phyloP scores from a whole-genome alignment of 2,888 invertebrate species.

The Eupithecia inturbata region DNA sequence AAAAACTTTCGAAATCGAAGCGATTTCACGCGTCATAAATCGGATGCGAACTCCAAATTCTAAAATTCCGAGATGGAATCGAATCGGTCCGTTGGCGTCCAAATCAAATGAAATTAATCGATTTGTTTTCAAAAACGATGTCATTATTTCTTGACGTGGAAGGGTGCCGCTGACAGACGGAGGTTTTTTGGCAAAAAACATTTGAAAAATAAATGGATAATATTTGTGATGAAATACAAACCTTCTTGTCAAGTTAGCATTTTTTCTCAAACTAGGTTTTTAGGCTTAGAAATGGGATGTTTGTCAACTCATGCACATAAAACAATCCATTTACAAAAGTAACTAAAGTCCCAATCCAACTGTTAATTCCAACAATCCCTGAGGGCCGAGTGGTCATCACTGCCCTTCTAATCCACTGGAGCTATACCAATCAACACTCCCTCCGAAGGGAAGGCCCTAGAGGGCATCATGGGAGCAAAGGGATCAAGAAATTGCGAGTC shows the following conservation, averaged over 20 bases:
- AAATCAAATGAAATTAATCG: constrained; percentile 82
- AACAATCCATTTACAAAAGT: constrained; percentile 35
- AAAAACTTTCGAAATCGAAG: constrained; percentile 74
- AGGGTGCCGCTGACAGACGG: constrained; percentile 62
- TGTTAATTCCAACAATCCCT: constrained; percentile 75
- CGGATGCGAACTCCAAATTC: constrained; percentile 65
- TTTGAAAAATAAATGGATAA: constrained; percentile 32
- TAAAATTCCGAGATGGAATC: constrained; percentile 69
- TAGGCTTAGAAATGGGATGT: background rate
- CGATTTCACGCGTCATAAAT: constrained; percentile 83
- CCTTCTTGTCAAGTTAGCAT: background rate
- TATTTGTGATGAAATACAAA: constrained; percentile 20
- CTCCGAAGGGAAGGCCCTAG: constrained; percentile 55
- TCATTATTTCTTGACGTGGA: constrained; percentile 72
- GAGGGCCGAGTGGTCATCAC: constrained; percentile 72
- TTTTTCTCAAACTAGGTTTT: background rate
- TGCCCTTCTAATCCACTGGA: constrained; percentile 74
- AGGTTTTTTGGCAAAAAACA: constrained; percentile 55
- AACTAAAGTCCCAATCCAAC: constrained; percentile 42
- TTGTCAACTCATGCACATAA: constrained; percentile 17
- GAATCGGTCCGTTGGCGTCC: constrained; percentile 70
- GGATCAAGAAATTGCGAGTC: constrained; percentile 48
- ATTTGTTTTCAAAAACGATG: constrained; percentile 78
- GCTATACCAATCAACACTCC: constrained; percentile 79
- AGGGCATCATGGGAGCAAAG: constrained; percentile 45